Evolutionary conservation across 2,888 invertebrate genomes (phyloP).

Genomic region (Phalera bucephala): DNA sequence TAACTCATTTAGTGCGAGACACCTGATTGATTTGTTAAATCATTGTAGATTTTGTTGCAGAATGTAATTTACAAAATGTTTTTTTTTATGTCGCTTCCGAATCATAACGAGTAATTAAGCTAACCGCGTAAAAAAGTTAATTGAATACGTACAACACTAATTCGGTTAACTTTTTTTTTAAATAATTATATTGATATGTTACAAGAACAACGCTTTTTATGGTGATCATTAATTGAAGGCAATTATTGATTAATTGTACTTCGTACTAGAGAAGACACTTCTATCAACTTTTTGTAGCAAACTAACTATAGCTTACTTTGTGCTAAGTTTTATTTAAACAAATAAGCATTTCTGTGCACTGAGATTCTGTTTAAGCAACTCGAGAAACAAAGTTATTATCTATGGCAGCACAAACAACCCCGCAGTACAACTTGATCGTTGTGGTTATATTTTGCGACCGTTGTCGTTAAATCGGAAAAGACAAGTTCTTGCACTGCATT

Average conservation of each 20-base stretch:
- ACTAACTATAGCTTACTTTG: no score
- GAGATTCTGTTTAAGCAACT: no score
- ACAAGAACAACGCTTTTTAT: neutral
- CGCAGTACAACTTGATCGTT: neutral
- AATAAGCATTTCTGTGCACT: no score
- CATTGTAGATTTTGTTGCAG: constrained; percentile 5
- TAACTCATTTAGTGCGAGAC: constrained; percentile 29
- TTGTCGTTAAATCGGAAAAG: constrained; percentile 11
- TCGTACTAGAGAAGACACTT: no score
- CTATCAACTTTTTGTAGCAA: no score
- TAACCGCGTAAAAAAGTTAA: constrained; percentile 9
- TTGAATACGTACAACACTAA: neutral
- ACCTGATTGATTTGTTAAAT: constrained; percentile 15
- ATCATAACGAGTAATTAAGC: constrained; percentile 1
- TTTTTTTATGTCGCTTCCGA: constrained; percentile 14
- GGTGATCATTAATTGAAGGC: neutral
- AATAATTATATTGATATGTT: neutral
- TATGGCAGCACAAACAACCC: no score
- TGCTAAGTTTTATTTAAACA: no score
- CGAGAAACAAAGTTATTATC: no score
- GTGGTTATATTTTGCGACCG: neutral
- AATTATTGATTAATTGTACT: no score
- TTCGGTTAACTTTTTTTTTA: neutral
- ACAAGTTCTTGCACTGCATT: constrained; percentile 14
- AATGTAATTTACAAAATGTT: constrained; percentile 12